Evolutionary conservation across 2,113 vertebrate species (phyloP), one percentile per base, ranked within the genome.

Genomic region (Hylia prasina): DNA sequence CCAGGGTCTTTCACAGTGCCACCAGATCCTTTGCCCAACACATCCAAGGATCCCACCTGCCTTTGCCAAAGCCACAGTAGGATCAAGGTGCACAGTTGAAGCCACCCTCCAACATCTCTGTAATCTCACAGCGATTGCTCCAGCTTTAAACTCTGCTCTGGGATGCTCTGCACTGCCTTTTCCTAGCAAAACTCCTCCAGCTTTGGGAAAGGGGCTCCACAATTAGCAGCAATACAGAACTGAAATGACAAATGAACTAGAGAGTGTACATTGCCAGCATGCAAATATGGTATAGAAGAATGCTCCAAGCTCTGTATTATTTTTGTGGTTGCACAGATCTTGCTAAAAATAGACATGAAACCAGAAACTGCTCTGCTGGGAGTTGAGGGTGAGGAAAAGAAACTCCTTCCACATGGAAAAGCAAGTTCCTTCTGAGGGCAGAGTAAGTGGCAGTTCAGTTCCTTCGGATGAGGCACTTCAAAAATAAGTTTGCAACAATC

Each of bases 31-130:
- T 45, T 69, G 54, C 31, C 65, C 3, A 1, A 4, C 11, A 5
- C 31, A 42, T 21, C 40, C 33, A 15, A 45, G 18, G 40, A 56
- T 25, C 27, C 31, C 60, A 3, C 39, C 25, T 61, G 56, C 16
- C 87, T 82, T 82, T 76, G 54, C 24, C 66, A 64, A 87, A 83
- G 53, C 14, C 31, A 40, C 45, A 13, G 25, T 1, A 42, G 15
- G 5, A 18, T 15, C 42, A 10, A 30, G 15, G 19, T 3, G 64
- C 24, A 0, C 54, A 13, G 31, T 0, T 10, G 1, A 17, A 77
- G 48, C 14, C 22, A 20, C 31, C 63, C 35, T 80, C 45, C 45
- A 19, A 2, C 42, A 54, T 30, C 33, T 35, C 60, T 2, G 0
- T 11, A 4, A 70, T 4, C 60, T 42, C 1, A 0, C 5, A 0